Evolutionary conservation across 2,888 invertebrate genomes (phyloP), one percentile per base, ranked within the genome.

Genomic region (Caenorhabditis sinica): DNA sequence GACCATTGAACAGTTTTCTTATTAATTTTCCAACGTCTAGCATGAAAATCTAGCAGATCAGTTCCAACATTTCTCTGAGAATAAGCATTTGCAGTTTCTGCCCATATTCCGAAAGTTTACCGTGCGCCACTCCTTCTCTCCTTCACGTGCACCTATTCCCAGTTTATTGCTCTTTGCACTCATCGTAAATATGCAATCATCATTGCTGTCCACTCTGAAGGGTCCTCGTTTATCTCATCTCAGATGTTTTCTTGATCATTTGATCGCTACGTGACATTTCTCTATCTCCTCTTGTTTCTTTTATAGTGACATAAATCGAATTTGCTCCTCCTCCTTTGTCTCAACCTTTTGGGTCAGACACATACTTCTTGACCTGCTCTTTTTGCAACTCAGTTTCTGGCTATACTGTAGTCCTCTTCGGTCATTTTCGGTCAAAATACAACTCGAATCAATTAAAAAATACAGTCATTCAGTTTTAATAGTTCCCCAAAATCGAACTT

Each of bases 161-260:
- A 30, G 15, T 72, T 43, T 51, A 73, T 73, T 45, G 73, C 49
- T 75, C 75, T 56, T 30, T 63, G 36, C 36, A 65, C 45, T 28
- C 45, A 33, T 74, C 73, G 23, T 23, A 40, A 17, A 51, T 28
- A 15, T 53, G 36, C 5, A 45, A 49, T 49, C 36, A 56, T 56
- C 66, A 43, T 8, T 40, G n/a, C 43, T 43, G 51, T 65, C 43
- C 49, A 25, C 65, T 43, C 65, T 25, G 15, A 9, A 30, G 25
- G 30, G 23, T 61, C 61, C n/a, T 33, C 51, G 40, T 63, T 17
- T 40, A 56, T 53, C 53, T 56, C 28, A 15, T 56, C 25, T 56
- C 25, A 28, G 66, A 71, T 74, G 74, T 68, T 82, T 69, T 72
- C 56, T 43, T 75, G 68, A 71, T 77, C 82, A 36, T 65, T 40